Base-by-base conservation (phyloP, 1,140 invertebrate genomes). In the Arion vulgaris region DNA sequence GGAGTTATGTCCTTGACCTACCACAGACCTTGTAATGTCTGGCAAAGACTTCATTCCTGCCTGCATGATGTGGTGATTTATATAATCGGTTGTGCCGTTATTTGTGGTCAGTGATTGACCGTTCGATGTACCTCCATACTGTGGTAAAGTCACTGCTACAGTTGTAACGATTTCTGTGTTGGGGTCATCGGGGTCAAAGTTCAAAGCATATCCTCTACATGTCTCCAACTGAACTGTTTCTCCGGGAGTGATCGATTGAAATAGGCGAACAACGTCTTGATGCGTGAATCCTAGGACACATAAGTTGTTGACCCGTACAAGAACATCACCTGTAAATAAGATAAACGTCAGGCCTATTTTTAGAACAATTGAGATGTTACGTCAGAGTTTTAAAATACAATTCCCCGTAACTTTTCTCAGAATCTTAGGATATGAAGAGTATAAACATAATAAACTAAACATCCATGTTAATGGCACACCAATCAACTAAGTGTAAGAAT, bases 111-210 rank as follows among this genome's bases (percentile, higher is more conserved):
- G 57, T 53, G 85, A 82, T 49, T 79, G 80, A 2, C 62, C 57
- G 72, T 78, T 83, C 62, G 82, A 84, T 38, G 73, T 77, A 28
- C 79, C 57, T 1, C 53, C 81, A 19, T 85, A 85, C 36, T 87
- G 85, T 41, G 90, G 91, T 71, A 94, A 94, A 87, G 96, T 96
- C 23, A 98, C 97, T 4, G 98, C 98, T 82, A 98, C 95, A 0
- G 97, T 98, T 2, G 97, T 98, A 13, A 99, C 95, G 79, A 98
- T 97, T 91, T 98, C 96, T 0, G 96, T 98, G 90, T 99, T 98
- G 0, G 98, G 98, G 93, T 99, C 98, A 89, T 98, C 97, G 0
- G 97, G 97, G 93, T 99, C 98, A 91, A 99, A 98, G 1, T 97
- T 96, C 69, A 99, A 93, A 0, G 96, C 95, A 92, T 99, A 99